These are phyloP conservation scores for Celastrina argiolus DNA, from an alignment of 2,888 invertebrate genomes.

Conservation along the genomic window DNA sequence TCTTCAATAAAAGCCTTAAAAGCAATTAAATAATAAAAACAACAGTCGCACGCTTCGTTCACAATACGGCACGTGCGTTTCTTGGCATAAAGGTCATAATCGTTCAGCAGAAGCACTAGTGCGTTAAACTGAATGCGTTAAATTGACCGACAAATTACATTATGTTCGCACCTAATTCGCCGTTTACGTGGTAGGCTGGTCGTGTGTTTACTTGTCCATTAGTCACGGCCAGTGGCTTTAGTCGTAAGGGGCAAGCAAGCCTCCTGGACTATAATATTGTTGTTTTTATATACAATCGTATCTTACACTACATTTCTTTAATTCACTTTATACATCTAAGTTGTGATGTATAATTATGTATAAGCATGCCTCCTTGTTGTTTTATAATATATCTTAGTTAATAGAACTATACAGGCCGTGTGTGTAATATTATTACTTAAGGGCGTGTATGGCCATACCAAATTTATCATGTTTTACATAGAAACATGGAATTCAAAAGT, in stretches of 20 bases:
- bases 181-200: constrained; percentile 37
- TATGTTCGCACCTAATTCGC: constrained; percentile 52
- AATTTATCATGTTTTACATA: too few relatives aligned
- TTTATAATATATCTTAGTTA: too few relatives aligned
- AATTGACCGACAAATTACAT: constrained; percentile 56
- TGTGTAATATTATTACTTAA: too few relatives aligned
- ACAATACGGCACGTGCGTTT: neutral
- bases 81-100: constrained; percentile 51
- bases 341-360: too few relatives aligned
- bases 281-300: too few relatives aligned
- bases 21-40: neutral
- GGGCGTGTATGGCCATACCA: too few relatives aligned
- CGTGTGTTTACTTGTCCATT: constrained; percentile 29
- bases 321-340: too few relatives aligned
- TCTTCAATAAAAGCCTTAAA: too few relatives aligned
- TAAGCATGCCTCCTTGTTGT: too few relatives aligned
- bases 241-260: neutral
- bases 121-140: constrained; percentile 27
- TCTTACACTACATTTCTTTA: too few relatives aligned
- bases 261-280: neutral
- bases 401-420: too few relatives aligned
- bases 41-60: neutral
- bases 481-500: too few relatives aligned
- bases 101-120: constrained; percentile 36
- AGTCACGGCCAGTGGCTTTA: neutral